These are phyloP conservation scores for Margarornis squamiger DNA, from an alignment of 2,797 vertebrate genomes.

Conservation along the genomic window DNA sequence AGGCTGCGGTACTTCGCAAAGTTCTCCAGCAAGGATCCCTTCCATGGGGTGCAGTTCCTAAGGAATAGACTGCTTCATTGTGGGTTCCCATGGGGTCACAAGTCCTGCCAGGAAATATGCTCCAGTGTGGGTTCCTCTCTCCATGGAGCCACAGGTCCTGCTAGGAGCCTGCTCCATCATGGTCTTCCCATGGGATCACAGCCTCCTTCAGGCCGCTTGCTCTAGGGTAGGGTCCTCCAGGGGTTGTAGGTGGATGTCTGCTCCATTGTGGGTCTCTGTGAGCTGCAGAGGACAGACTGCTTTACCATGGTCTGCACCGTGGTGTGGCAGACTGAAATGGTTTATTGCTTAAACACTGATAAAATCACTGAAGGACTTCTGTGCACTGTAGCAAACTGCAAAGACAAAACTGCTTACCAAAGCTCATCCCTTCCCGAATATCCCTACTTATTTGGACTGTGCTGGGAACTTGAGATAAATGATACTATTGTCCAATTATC, in stretches of 20 bases:
- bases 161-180: rapidly evolving
- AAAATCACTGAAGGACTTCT: background rate
- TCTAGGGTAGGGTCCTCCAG: background rate
- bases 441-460: background rate
- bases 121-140: background rate
- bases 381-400: background rate
- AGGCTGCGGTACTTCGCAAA: background rate
- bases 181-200: background rate
- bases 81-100: background rate
- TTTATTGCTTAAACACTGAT: background rate
- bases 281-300: background rate
- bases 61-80: background rate
- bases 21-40: background rate
- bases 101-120: background rate
- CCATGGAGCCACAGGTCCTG: rapidly evolving
- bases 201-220: background rate
- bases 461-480: background rate
- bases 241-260: background rate
- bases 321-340: background rate
- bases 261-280: background rate
- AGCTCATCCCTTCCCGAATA: background rate
- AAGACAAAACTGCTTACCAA: background rate
- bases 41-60: background rate
- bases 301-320: no score
- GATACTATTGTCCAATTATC: background rate